phyloP scores from a whole-genome alignment of 1,140 invertebrate genomes.

The Alviniconcha marisindica region DNA sequence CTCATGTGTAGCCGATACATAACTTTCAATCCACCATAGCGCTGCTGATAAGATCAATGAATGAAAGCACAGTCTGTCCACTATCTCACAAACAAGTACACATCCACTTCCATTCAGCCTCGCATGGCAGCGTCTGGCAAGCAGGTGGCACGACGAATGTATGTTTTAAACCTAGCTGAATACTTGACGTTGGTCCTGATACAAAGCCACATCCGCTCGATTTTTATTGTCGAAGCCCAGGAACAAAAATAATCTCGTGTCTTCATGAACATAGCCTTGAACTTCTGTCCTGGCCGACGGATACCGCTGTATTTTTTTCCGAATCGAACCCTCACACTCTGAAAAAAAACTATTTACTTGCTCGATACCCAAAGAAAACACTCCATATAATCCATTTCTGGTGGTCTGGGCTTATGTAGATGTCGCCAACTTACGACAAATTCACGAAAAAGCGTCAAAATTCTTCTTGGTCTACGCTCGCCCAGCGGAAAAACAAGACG shows the following conservation, averaged over 20 bases:
- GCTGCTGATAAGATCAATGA: slow-evolving; percentile 39
- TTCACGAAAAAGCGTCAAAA: slow-evolving; percentile 32
- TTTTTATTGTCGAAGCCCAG: slow-evolving; percentile 35
- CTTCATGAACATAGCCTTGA: slow-evolving; percentile 38
- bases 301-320: slow-evolving; percentile 8
- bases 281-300: slow-evolving; percentile 38
- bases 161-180: neutral
- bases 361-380: neutral
- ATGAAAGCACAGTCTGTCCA: slow-evolving; percentile 16
- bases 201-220: slow-evolving; percentile 12
- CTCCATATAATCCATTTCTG: neutral
- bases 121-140: slow-evolving; percentile 8
- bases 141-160: neutral
- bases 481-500: slow-evolving; percentile 49
- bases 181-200: neutral
- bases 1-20: slow-evolving; percentile 30
- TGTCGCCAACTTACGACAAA: neutral
- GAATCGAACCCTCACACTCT: neutral
- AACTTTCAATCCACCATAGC: slow-evolving; percentile 41
- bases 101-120: slow-evolving; percentile 27
- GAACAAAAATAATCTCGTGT: slow-evolving; percentile 43
- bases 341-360: neutral
- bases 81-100: slow-evolving; percentile 9
- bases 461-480: slow-evolving; percentile 25
- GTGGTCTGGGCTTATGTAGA: neutral